Evolutionary conservation across 2,113 vertebrate species (phyloP), one percentile per base, ranked within the genome.

Genomic region (Crocuta crocuta): DNA sequence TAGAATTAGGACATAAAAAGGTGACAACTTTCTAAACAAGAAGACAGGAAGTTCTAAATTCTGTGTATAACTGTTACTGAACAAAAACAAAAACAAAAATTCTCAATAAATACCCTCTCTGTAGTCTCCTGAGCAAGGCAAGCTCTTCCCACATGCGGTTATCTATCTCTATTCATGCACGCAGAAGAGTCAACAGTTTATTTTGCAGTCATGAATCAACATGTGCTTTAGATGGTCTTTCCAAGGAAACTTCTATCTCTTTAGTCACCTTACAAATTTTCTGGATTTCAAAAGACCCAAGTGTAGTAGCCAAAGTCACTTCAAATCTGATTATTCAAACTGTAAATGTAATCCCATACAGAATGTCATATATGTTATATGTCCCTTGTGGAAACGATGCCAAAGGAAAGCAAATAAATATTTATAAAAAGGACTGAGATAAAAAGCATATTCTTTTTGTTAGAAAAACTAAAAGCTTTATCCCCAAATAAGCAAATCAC

Each of bases 331-430:
- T 70, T 71, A 84, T 85, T 97, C 65, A 24, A 70, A 80, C 4
- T 63, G 31, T 58, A 71, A 95, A 70, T 74, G 39, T 35, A 87
- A 86, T 73, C 83, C 66, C 21, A 80, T 83, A 91, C 68, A 66
- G 11, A 89, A 89, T 31, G 19, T 26, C 79, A 28, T 24, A 89
- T 10, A 73, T 26, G 48, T 70, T 58, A 43, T 55, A 68, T 31
- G 11, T 35, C 45, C 81, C n/a, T 93, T 74, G 87, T 6, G 24
- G 89, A 91, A 95, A 66, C 35, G 61, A 87, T 12, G 50, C 23
- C 35, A 87, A 78, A 78, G 4, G 70, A 65, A 76, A 96, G 26
- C 15, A 87, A 97, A 94, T 66, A 85, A 91, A 76, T 76, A 55
- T 91, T 85, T 78, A 94, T 80, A 89, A 84, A 87, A 24, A 58